phyloP scores from a whole-genome alignment of 2,113 vertebrate genomes.

The Pollimyrus isidori region DNA sequence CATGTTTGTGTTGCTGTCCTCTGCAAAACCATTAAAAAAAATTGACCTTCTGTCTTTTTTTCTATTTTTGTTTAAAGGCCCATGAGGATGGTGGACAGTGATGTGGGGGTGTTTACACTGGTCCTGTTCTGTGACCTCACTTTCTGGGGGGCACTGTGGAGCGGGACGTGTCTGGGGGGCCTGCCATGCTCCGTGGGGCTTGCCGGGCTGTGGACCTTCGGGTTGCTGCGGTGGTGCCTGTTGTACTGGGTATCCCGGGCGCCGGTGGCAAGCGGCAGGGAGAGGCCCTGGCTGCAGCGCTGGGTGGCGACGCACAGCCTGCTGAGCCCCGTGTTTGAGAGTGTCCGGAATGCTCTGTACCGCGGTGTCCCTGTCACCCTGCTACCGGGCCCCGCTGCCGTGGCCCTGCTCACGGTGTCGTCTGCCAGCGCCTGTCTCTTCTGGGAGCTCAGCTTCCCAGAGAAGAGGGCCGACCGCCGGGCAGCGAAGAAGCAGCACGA shows the following conservation, averaged over 20 bases:
- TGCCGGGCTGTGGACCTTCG: conserved; percentile 44
- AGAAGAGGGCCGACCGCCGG: background rate
- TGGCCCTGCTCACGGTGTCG: conserved; percentile 18
- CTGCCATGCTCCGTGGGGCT: conserved; percentile 30
- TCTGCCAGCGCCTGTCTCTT: conserved; percentile 42
- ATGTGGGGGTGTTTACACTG: background rate
- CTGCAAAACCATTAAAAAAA: background rate
- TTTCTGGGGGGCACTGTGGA: conserved; percentile 35
- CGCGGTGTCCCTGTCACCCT: background rate
- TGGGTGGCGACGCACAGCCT: conserved; percentile 45
- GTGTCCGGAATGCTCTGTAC: background rate
- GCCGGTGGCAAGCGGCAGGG: conserved; percentile 21
- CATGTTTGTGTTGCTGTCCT: background rate
- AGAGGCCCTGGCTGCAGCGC: conserved; percentile 13
- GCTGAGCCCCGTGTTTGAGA: conserved; percentile 46
- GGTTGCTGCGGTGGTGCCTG: conserved; percentile 30
- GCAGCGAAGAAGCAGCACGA: conserved; percentile 20
- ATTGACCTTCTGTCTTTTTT: background rate
- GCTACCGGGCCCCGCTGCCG: conserved; percentile 28
- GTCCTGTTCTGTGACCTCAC: conserved; percentile 33
- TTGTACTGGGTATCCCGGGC: conserved; percentile 29
- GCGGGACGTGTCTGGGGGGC: conserved; percentile 20
- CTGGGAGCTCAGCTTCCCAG: conserved; percentile 47
- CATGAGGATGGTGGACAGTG: background rate
- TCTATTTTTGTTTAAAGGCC: background rate